A percentile compares a stretch with the other conserved stretches of the same genome.
Conservation (phyloP, 1,140 invertebrate species). For the Pseudomyrmex flavicornis region DNA sequence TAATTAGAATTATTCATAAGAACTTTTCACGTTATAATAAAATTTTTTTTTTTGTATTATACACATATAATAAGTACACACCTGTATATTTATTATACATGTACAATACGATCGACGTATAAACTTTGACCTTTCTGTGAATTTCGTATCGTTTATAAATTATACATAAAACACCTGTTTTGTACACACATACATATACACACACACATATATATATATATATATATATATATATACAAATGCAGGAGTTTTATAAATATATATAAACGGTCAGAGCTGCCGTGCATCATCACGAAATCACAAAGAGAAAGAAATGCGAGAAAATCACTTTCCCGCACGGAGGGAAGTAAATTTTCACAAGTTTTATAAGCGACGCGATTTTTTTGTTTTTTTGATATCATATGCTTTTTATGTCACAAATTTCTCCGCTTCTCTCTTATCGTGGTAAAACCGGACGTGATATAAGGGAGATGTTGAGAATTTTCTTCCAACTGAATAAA, state of each 20-base stretch:
- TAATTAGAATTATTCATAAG: conserved; percentile 71
- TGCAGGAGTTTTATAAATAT: too few species aligned
- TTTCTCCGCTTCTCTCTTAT: conserved; percentile 7
- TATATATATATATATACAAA: too few species aligned
- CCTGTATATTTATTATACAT: conserved; percentile 29
- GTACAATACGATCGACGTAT: conserved; percentile 54
- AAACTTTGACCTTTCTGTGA: conserved; percentile 42
- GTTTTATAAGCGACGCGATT: neutral
- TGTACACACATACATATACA: neutral
- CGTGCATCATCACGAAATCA: conserved; percentile 9
- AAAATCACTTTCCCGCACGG: neutral
- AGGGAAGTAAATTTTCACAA: neutral
- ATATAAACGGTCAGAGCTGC: neutral
- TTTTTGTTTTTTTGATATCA: neutral
- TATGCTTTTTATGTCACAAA: neutral
- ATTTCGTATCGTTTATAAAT: conserved; percentile 34
- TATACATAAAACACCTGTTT: conserved; percentile 41
- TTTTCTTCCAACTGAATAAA: neutral
- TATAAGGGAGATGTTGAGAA: neutral
- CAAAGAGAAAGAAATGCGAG: neutral
- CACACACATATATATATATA: too few species aligned
- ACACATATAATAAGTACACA: conserved; percentile 47
- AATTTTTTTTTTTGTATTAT: conserved; percentile 51
- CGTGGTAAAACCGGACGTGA: neutral
- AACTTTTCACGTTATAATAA: conserved; percentile 71